Base-by-base conservation (phyloP, 2,113 vertebrate species). In the Gavialis gangeticus region DNA sequence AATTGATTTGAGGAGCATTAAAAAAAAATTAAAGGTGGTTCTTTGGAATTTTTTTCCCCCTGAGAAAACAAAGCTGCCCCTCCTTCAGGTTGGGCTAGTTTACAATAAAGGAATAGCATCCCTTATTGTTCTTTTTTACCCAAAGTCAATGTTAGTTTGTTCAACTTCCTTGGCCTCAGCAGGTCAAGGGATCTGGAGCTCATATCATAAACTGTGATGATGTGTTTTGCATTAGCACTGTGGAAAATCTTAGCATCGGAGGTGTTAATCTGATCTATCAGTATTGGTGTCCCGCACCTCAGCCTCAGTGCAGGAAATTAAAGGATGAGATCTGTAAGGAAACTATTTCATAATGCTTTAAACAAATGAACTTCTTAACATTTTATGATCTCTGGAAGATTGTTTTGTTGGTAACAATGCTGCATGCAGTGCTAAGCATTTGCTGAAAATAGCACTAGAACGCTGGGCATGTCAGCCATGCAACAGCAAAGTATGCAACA, bases 321-420 rank as follows among this genome's bases (percentile, higher is more conserved):
- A 97, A 97, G 92, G 89, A 91, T 27, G 93, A 95, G 92, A 95
- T 96, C 95, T 95, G 94, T 83, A 75, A 94, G 95, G 91, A 85
- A 94, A 87, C 95, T 94, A 27, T 97, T 97, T 96, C 96, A 97
- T 96, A 95, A 96, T 94, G 94, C 94, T 97, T 97, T 97, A 97
- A 97, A 97, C 97, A 97, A 97, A 97, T 95, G 97, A 97, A 96
- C 97, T 97, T 94, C 96, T 97, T 96, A 97, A 97, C 97, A 96
- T 86, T 95, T 90, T 75, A 62, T 84, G 90, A 96, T 97, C 95
- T 92, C 85, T 73, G 88, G 84, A 4, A 55, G 94, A 96, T 96
- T 96, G 97, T 92, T 97, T 95, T 93, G 95, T 95, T 96, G 96
- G 94, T 37, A 10, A 94, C 92, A 71, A 30, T 10, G n/a, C 90